A percentile compares a stretch with the other conserved stretches of the same genome.
Conservation (phyloP, 1,140 invertebrate genomes). For the Cryptotermes secundus region DNA sequence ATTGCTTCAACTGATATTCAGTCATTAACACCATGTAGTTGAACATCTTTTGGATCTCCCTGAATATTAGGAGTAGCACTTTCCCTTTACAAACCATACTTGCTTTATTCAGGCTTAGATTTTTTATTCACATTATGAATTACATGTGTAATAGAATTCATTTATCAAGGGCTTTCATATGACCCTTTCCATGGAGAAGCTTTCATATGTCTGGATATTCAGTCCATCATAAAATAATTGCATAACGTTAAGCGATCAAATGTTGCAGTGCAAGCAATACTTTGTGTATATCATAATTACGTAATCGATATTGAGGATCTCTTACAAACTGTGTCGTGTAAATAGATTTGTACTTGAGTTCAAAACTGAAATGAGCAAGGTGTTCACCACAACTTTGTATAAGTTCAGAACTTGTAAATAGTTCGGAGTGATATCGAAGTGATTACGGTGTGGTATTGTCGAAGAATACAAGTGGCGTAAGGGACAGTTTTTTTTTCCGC, state of each 20-base stretch:
- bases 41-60: slow-evolving; percentile 26
- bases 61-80: background rate
- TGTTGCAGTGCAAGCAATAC: slow-evolving; percentile 10
- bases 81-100: background rate
- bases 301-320: background rate
- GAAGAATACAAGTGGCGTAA: background rate
- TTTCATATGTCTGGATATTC: slow-evolving; percentile 15
- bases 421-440: background rate
- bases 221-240: slow-evolving; percentile 1
- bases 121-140: background rate
- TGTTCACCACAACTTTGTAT: background rate
- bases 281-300: background rate
- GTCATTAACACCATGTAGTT: slow-evolving; percentile 5
- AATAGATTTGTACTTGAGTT: background rate
- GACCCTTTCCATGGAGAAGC: background rate
- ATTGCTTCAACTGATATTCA: background rate
- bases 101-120: background rate
- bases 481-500: background rate
- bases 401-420: slow-evolving; percentile 12
- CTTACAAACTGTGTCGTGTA: background rate
- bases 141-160: background rate
- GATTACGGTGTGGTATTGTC: background rate
- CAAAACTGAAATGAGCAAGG: background rate
- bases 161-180: background rate
- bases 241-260: background rate